Evolutionary conservation across 1,140 invertebrate genomes (phyloP).

Genomic region (Lasioglossum albipes): DNA sequence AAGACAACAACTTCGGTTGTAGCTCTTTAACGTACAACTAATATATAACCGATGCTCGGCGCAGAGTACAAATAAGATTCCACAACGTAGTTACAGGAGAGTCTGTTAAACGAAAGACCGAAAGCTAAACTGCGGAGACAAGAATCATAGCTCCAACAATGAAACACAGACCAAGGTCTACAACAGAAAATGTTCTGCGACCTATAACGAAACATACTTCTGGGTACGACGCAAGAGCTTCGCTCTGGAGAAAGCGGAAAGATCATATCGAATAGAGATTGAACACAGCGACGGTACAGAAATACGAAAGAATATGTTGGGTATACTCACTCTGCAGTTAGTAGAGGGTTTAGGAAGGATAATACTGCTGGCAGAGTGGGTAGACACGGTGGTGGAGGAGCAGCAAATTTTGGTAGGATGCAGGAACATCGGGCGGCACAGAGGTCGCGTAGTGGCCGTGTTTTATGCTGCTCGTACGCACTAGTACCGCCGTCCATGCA

Average conservation of each 20-base stretch:
- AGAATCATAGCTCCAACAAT: not conserved
- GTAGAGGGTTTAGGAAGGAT: slow-evolving; percentile 63
- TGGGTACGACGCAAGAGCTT: not conserved
- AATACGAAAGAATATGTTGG: not conserved
- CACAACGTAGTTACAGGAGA: not conserved
- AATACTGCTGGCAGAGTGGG: slow-evolving; percentile 53
- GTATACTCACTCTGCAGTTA: slow-evolving; percentile 60
- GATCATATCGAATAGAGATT: too few relatives aligned
- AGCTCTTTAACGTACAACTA: too few relatives aligned
- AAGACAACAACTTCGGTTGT: too few relatives aligned
- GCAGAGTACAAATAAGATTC: not conserved
- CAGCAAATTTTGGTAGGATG: slow-evolving; percentile 57
- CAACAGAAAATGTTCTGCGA: too few relatives aligned
- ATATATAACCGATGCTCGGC: too few relatives aligned
- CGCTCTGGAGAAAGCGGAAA: not conserved
- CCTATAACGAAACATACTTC: not conserved
- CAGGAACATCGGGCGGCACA: slow-evolving; percentile 66
- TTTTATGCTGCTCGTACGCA: slow-evolving; percentile 47
- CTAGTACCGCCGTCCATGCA: slow-evolving; percentile 50
- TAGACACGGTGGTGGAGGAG: slow-evolving; percentile 57
- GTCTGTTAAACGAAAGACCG: too few relatives aligned
- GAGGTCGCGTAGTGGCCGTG: slow-evolving; percentile 39
- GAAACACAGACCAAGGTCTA: not conserved
- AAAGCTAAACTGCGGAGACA: not conserved
- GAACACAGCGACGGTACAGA: not conserved